These are phyloP conservation scores for Drosophila jambulina DNA, from an alignment of 1,140 invertebrate species.

Conservation along the genomic window DNA sequence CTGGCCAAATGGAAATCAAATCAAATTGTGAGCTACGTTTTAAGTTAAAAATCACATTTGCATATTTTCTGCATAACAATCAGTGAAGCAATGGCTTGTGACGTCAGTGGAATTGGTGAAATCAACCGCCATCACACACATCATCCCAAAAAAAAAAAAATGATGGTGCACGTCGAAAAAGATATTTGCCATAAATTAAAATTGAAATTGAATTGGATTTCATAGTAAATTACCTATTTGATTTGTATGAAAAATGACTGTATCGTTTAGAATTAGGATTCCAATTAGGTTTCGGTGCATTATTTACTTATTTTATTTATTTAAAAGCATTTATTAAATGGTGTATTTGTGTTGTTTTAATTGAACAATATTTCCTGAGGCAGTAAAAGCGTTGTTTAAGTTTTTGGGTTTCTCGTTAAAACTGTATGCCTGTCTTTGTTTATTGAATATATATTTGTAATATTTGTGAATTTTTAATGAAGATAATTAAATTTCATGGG, in stretches of 20 bases:
- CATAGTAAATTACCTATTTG: not conserved
- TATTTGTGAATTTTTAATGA: no score
- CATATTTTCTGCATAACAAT: slow-evolving; percentile 82
- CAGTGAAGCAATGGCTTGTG: slow-evolving; percentile 75
- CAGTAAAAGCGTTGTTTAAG: not conserved
- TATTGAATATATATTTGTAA: no score
- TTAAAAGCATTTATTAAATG: not conserved
- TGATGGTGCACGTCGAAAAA: slow-evolving; percentile 6
- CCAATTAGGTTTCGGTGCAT: not conserved
- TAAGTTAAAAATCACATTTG: slow-evolving; percentile 82
- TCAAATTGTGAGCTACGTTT: slow-evolving; percentile 50
- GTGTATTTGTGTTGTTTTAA: not conserved
- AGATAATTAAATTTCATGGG: not conserved
- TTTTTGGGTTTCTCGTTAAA: no score
- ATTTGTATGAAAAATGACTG: not conserved
- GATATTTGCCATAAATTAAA: not conserved
- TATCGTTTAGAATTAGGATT: not conserved
- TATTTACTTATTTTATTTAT: not conserved
- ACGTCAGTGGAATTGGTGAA: slow-evolving; percentile 45
- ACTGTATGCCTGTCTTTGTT: no score
- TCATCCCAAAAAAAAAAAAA: slow-evolving; percentile 8
- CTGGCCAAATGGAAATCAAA: slow-evolving; percentile 46
- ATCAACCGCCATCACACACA: slow-evolving; percentile 37
- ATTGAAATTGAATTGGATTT: not conserved
- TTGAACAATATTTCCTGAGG: not conserved